Conservation (phyloP, 2,888 invertebrate genomes). For the Zootermopsis nevadensis region DNA sequence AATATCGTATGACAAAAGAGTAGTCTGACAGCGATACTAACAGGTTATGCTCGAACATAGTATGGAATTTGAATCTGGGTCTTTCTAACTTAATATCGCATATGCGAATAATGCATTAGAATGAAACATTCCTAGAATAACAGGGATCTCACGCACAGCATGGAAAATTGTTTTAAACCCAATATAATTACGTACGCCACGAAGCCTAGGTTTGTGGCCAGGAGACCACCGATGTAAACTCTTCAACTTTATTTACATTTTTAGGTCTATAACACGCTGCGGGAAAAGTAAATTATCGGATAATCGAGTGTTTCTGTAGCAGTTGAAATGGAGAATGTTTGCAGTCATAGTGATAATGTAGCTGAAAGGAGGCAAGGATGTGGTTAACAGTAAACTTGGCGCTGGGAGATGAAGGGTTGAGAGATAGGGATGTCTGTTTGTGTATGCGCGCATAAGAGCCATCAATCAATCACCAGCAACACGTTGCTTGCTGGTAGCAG, state of each 20-base stretch:
- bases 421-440: neutral
- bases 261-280: neutral
- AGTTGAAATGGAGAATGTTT: neutral
- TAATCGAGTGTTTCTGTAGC: neutral
- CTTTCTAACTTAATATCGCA: neutral
- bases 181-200: neutral
- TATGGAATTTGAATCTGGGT: too few relatives aligned
- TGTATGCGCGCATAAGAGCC: neutral
- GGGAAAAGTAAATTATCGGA: neutral
- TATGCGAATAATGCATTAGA: slow-evolving; percentile 25
- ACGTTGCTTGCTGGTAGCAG: slow-evolving; percentile 11
- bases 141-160: neutral
- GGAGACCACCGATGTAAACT: neutral
- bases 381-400: slow-evolving; percentile 8
- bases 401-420: neutral
- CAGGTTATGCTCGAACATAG: too few relatives aligned
- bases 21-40: too few relatives aligned
- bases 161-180: neutral
- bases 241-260: neutral
- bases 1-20: too few relatives aligned
- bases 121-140: slow-evolving; percentile 31
- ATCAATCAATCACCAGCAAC: slow-evolving; percentile 43
- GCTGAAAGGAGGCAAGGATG: neutral
- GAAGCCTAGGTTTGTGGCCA: neutral
- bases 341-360: slow-evolving; percentile 4